Percentiles rank a stretch among this genome's conserved stretches.
Evolutionary conservation across 2,888 invertebrate species (phyloP).

Genomic region (Quadroppia sp.): DNA sequence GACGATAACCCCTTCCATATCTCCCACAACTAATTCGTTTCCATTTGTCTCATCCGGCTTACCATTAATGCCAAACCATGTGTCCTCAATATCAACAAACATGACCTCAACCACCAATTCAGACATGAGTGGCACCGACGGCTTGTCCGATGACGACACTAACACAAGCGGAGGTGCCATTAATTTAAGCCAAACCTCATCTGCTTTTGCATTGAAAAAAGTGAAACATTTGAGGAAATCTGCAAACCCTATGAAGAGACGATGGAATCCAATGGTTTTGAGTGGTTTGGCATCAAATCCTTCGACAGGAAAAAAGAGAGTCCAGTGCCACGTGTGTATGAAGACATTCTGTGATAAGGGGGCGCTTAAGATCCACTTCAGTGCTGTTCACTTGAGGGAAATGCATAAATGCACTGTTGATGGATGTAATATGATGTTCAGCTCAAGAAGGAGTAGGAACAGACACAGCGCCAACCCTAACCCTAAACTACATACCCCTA

Average conservation of each 20-base stretch:
- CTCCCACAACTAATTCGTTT: conserved; percentile 57
- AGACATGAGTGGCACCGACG: conserved; percentile 53
- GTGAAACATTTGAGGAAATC: conserved; percentile 54
- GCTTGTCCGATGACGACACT: conserved; percentile 47
- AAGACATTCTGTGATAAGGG: conserved; percentile 99
- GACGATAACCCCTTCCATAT: conserved; percentile 50
- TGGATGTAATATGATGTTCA: conserved; percentile 99
- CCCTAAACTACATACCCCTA: conserved; percentile 94
- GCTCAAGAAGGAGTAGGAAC: conserved; percentile 88
- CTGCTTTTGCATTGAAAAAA: conserved; percentile 13
- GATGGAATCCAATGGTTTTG: conserved; percentile 54
- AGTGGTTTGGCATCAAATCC: conserved; percentile 89
- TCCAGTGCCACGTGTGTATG: conserved; percentile 94
- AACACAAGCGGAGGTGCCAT: conserved; percentile 47
- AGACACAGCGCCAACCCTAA: conserved; percentile 97
- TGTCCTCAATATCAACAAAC: conserved; percentile 35
- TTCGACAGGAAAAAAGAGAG: conserved; percentile 89
- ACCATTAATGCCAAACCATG: conserved; percentile 9
- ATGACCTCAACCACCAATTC: conserved; percentile 42
- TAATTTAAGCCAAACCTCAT: conserved; percentile 46
- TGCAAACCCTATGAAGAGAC: conserved; percentile 54
- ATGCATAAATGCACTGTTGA: conserved; percentile 99
- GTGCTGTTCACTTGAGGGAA: conserved; percentile 95
- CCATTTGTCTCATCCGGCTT: conserved; percentile 16
- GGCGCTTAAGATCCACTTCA: conserved; percentile 97